Evolutionary conservation across 2,113 vertebrate genomes (phyloP), one percentile per base, ranked within the genome.

Genomic region (Oryzias javanicus): DNA sequence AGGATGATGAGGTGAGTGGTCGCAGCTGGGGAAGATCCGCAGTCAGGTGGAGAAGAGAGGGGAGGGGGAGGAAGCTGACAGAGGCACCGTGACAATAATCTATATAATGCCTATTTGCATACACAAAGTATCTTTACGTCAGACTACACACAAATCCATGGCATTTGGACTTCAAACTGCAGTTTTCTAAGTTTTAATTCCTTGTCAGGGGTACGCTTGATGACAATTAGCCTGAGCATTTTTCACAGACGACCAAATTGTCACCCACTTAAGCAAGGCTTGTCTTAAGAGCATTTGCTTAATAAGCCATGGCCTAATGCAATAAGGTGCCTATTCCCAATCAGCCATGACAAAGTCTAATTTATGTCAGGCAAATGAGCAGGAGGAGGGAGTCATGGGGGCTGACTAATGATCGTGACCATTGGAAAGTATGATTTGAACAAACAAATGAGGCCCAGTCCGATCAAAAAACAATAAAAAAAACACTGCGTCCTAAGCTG

Each of bases 241-340:
- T 85, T 86, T 86, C 70, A 73, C 76, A 81, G 77, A 81, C 71
- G 63, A 76, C 81, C 87, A 90, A 89, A 90, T 88, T 88, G 89
- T 90, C 89, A 84, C 81, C 89, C 84, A 84, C 87, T 90, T 92
- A 89, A 92, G 86, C 85, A 88, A 88, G 82, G 84, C 88, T 80
- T 86, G 83, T 81, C 87, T 88, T 90, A 84, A 87, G 87, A 91
- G 86, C 84, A 78, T 90, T 86, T 86, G 89, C 82, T 88, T 90
- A 92, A 91, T 91, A 91, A 89, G 82, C 87, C 89, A 55, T 91
- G 83, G 64, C 70, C 87, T 91, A 90, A 91, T 87, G 88, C 90
- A 90, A 91, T 91, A 88, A 88, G 86, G 86, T 88, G 88, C 90
- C 88, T 83, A 89, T 86, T 90, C 78, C 82, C 86, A 89, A 90